Percentiles rank a stretch among this genome's conserved stretches.
Conservation (phyloP, 1,140 invertebrate species). For the Monochamus saltuarius region DNA sequence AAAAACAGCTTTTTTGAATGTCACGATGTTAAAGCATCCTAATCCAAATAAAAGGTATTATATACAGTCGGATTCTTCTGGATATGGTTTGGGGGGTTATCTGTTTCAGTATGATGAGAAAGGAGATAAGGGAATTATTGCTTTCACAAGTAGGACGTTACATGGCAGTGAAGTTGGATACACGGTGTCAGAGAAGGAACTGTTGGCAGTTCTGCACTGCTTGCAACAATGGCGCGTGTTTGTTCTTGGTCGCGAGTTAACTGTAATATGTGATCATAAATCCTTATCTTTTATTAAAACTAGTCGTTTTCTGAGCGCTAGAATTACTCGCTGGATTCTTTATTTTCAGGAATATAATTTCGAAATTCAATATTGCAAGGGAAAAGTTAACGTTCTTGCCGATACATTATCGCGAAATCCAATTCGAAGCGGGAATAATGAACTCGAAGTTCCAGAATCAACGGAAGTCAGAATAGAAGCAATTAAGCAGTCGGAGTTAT, state of each 20-base stretch:
- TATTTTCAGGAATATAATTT: slow-evolving; percentile 3
- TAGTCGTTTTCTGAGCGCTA: neutral
- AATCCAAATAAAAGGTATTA: neutral
- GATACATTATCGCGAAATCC: neutral
- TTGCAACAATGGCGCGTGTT: neutral
- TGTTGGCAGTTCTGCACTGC: neutral
- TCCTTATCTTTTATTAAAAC: neutral
- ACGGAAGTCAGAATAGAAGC: neutral
- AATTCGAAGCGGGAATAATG: no score
- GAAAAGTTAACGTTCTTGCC: neutral
- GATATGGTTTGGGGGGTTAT: slow-evolving; percentile 1
- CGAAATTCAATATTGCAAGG: neutral
- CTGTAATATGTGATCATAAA: no score
- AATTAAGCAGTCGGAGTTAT: neutral
- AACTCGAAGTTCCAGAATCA: no score
- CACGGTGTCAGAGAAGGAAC: neutral
- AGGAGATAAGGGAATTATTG: neutral
- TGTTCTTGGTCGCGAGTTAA: neutral
- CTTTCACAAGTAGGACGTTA: neutral
- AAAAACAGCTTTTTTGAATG: neutral
- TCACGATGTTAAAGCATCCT: neutral
- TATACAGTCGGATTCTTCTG: neutral
- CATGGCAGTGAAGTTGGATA: neutral
- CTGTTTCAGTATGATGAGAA: neutral
- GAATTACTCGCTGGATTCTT: slow-evolving; percentile 1